Percentiles rank a stretch among this genome's conserved stretches.
These are phyloP conservation scores for Allygus modestus DNA, from an alignment of 2,888 invertebrate genomes.

Conservation along the genomic window DNA sequence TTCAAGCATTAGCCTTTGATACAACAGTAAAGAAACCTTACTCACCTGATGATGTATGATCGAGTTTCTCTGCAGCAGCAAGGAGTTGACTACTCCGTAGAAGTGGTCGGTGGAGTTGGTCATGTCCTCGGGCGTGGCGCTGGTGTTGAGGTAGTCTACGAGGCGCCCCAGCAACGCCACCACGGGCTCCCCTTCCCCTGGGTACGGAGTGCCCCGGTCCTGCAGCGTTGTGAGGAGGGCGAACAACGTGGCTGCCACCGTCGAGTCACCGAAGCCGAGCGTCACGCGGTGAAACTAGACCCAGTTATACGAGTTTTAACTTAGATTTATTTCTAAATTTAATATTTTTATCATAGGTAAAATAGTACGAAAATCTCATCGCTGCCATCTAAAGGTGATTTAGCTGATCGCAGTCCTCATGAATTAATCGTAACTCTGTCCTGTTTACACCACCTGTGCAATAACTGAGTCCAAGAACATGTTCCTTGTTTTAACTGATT, in stretches of 20 bases:
- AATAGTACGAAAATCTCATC: no score
- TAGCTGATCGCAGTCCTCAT: no score
- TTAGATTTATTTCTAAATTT: no score
- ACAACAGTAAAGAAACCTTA: no score
- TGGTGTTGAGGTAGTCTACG: slow-evolving; percentile 77
- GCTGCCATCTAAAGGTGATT: no score
- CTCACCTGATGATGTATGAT: slow-evolving; percentile 85
- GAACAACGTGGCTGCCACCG: slow-evolving; percentile 78
- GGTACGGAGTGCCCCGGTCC: slow-evolving; percentile 77
- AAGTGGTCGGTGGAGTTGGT: slow-evolving; percentile 78
- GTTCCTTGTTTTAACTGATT: no score
- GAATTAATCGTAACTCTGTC: no score
- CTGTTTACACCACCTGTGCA: no score
- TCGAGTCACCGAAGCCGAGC: slow-evolving; percentile 82
- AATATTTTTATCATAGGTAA: no score
- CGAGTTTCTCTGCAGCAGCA: slow-evolving; percentile 82
- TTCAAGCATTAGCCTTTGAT: no score
- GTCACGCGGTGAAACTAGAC: slow-evolving; percentile 78
- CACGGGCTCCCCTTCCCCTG: slow-evolving; percentile 83
- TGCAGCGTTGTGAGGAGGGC: slow-evolving; percentile 78
- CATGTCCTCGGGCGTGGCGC: slow-evolving; percentile 75
- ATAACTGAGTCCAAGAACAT: no score
- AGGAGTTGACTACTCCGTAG: slow-evolving; percentile 81
- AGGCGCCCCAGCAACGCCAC: slow-evolving; percentile 79
- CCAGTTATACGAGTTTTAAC: no score